Base-by-base conservation (phyloP, 2,797 vertebrate species). In the Sebastes matsubarae region DNA sequence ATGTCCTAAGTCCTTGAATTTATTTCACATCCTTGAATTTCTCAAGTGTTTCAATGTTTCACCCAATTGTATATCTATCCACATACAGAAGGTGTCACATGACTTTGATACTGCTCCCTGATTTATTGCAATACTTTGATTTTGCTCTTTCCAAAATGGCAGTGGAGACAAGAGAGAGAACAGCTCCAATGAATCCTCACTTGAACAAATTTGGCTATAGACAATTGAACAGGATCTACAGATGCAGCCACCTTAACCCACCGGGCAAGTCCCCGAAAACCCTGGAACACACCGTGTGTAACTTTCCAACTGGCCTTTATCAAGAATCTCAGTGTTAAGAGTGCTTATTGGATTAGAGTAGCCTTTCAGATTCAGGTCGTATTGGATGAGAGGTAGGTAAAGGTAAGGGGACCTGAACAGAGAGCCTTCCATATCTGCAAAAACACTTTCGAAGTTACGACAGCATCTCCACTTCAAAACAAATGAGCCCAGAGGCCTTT, bases 1-100 rank as follows among this genome's bases (percentile, higher is more conserved):
- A 92, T 20, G 54, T 81, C 25, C 38, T 61, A 13, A 76, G 84
- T 80, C 71, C 50, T 65, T 87, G 68, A 11, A 38, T 91, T 90
- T 87, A 68, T 90, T 88, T 88, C 66, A 74, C 24, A 34, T 32
- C 22, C 24, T 6, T 59, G 52, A 46, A n/a, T 42, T 24, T 70
- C 1, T 60, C 1, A 4, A 2, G 10, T 34, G 12, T 52, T 38
- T 68, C 1, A 59, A 25, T 36, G 24, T 71, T 27, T 72, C n/a
- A 61, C 20, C 1, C 20, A 52, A 68, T 16, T 25, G 1, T 25
- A 14, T 29, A 38, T 25, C 30, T 58, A 6, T 68, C 14, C 29
- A 55, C 20, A 8, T 6, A 36, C 16, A 46, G 22, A 54, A 34
- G 5, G 16, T 58, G 13, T 60, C 8, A 36, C 14, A 34, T 65